A percentile compares a stretch with the other conserved stretches of the same genome.
phyloP scores from a whole-genome alignment of 2,888 invertebrate species.

The Yponomeuta malinellus region DNA sequence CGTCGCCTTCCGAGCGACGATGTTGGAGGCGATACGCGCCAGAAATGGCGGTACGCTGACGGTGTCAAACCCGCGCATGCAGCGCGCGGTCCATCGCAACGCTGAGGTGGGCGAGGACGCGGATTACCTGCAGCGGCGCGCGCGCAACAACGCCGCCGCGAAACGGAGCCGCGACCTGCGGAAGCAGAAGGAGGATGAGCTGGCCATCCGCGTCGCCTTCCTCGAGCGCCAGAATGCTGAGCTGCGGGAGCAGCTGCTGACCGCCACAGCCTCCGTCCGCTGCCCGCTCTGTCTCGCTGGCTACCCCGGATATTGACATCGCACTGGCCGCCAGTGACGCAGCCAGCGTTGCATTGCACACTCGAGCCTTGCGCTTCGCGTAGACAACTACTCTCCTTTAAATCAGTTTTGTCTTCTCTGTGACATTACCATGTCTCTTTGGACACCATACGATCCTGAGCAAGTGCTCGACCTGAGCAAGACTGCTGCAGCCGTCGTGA shows the following conservation, averaged over 20 bases:
- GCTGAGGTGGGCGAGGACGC: conserved; percentile 73
- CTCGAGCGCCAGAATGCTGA: conserved; percentile 7
- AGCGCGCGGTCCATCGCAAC: conserved; percentile 44
- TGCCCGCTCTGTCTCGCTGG: not conserved
- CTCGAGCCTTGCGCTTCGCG: not conserved
- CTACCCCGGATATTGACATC: not conserved
- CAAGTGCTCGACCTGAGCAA: no score
- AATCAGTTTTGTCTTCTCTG: no score
- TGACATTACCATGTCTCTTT: no score
- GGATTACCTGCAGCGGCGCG: conserved; percentile 88
- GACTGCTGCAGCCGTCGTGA: no score
- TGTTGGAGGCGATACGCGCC: conserved; percentile 75
- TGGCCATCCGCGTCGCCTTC: conserved; percentile 39
- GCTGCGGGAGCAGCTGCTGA: not conserved
- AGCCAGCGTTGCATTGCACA: not conserved
- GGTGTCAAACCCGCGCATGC: conserved; percentile 77
- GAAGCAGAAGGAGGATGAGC: conserved; percentile 92
- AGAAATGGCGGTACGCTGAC: conserved; percentile 59
- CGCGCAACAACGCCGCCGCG: conserved; percentile 96
- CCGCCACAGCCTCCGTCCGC: not conserved
- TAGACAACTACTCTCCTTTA: no score
- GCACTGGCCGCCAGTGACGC: not conserved
- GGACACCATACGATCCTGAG: no score
- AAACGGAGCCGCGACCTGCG: conserved; percentile 94
- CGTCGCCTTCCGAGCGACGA: conserved; percentile 76